Evolutionary conservation across 2,797 vertebrate species (phyloP), one percentile per base, ranked within the genome.

Genomic region (Arnoldichthys spilopterus): DNA sequence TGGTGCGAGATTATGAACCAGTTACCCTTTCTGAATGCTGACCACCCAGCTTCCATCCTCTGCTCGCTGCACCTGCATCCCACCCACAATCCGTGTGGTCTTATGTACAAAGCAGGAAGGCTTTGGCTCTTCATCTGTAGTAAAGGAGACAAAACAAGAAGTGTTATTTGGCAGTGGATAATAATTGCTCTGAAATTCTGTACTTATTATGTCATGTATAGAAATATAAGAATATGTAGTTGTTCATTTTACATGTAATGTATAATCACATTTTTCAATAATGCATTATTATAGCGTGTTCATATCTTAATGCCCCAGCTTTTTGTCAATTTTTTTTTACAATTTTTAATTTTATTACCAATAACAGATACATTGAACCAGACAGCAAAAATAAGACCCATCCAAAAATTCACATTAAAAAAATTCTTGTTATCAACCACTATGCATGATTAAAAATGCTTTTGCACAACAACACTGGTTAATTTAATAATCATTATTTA

Each of bases 21-120:
- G 87, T 85, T 87, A 95, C 94, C 93, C 87, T 90, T 93, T 92
- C 78, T 94, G 94, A 86, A 99, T 94, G 92, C 96, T 98, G 84
- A 98, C 96, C 87, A 98, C 97, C 98, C 97, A 99, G 89, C 96
- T 93, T 72, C 93, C 97, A 77, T 98, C 94, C 4, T 95, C 94
- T 53, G 94, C 95, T 82, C 91, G 89, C 72, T 82, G 88, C 59
- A 97, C 94, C 85, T 92, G 93, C 85, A 95, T 96, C 82, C 97
- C 98, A 70, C 98, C 97, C 45, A 99, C 96, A 84, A 99, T 97
- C 89, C 98, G 91, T 22, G 92, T 94, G 82, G 88, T 91, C 83
- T 91, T 93, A 67, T 94, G 93, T 47, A 92, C 89, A 78, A 93
- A 93, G 86, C 94, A 94, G 0, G 93, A 93, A 12, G 89, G 90